Base-by-base conservation (phyloP, 2,797 vertebrate species). In the Xenops minutus region DNA sequence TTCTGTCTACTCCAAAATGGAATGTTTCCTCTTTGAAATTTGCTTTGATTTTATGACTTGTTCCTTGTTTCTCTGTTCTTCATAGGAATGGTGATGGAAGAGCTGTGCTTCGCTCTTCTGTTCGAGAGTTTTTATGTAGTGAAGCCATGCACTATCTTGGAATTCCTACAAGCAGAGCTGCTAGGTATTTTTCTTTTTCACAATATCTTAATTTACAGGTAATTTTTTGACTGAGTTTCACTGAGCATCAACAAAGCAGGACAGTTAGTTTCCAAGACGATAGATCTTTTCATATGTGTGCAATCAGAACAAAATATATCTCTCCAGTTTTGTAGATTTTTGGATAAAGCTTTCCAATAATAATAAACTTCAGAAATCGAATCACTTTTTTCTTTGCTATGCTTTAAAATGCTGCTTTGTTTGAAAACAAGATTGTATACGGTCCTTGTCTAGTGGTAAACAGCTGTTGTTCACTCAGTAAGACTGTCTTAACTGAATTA, bases 71-170 rank as follows among this genome's bases (percentile, higher is more conserved):
- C 64, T 62, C 41, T 56, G 29, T 87, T 92, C 63, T 85, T 18
- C 5, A 0, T 82, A 98, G 98, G 95, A 98, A 97, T 55, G 98
- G 98, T 11, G 98, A 99, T 54, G 98, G 98, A 27, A 98, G 98
- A 92, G 98, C 98, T 85, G 98, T 99, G 68, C 97, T 99, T 63
- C 97, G 97, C 30, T 99, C 98, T 14, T 99, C 98, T 10, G 91
- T 98, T 52, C 97, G 98, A 89, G 98, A 98, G 96, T 98, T 99
- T 96, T 96, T 98, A 56, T 98, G 98, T 88, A 99, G 98, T 22
- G 98, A 99, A 91, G 98, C 98, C 9, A 98, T 99, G 98, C 89
- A 98, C 78, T 97, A 96, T 73, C 98, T 99, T 49, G 97, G 98
- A 24, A 97, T 99, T 92, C 98, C 98, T 79, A 98, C 98, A 72